phyloP scores from a whole-genome alignment of 2,113 vertebrate genomes.

The Hoplias malabaricus region DNA sequence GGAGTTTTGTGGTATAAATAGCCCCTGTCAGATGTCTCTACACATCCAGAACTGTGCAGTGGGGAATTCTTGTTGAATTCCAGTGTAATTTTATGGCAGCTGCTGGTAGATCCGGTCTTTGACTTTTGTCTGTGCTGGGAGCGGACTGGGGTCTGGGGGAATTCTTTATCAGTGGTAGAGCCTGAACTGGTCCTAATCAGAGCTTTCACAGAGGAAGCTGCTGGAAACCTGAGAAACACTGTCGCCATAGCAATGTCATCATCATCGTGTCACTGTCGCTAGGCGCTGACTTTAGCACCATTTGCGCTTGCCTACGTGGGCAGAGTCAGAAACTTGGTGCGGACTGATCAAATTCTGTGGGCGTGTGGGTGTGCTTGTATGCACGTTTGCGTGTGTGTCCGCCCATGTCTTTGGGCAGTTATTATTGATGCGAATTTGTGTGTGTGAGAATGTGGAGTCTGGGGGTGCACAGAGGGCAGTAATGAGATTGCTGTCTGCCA shows the following conservation, averaged over 20 bases:
- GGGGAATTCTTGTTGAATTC: neutral
- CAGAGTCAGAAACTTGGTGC: slow-evolving; percentile 29
- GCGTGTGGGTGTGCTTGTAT: neutral
- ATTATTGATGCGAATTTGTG: slow-evolving; percentile 29
- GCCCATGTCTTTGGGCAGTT: slow-evolving; percentile 26
- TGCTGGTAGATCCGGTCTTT: neutral
- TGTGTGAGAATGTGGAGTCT: slow-evolving; percentile 12
- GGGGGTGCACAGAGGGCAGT: slow-evolving; percentile 45
- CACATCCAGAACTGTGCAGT: neutral
- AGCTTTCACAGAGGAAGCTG: slow-evolving; percentile 15
- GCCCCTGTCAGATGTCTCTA: neutral
- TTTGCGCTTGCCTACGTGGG: slow-evolving; percentile 8
- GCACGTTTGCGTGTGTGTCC: neutral
- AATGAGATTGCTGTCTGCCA: slow-evolving; percentile 53
- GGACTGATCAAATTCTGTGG: slow-evolving; percentile 35
- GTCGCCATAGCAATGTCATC: slow-evolving; percentile 50
- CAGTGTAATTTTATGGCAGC: neutral
- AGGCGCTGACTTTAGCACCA: slow-evolving; percentile 19
- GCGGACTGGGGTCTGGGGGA: neutral
- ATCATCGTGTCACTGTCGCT: slow-evolving; percentile 34
- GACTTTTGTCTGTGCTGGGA: neutral
- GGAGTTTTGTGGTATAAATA: no score
- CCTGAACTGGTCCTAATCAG: slow-evolving; percentile 13
- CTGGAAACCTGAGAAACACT: slow-evolving; percentile 5
- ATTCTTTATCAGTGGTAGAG: slow-evolving; percentile 21